Conservation (phyloP, 2,888 invertebrate species). For the Luffia ferchaultella region DNA sequence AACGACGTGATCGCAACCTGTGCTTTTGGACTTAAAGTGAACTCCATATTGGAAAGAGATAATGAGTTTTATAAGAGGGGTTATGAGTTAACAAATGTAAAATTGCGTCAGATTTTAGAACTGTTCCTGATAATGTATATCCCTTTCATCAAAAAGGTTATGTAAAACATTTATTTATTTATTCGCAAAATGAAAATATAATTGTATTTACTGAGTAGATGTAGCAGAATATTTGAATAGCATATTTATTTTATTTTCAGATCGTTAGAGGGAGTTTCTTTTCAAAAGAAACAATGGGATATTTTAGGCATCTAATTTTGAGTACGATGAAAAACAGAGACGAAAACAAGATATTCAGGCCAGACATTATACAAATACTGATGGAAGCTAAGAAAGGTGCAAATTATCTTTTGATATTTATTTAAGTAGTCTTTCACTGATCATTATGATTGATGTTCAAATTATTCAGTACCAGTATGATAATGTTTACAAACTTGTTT, state of each 20-base stretch:
- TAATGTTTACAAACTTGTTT: no score
- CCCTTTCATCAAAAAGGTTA: conserved; percentile 22
- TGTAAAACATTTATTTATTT: background rate
- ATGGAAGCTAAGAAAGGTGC: conserved; percentile 60
- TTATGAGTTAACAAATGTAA: conserved; percentile 39
- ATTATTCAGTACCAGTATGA: no score
- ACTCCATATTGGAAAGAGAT: conserved; percentile 49
- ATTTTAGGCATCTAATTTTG: conserved; percentile 35
- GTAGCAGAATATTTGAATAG: no score
- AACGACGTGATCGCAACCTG: conserved; percentile 55
- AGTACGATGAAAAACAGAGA: conserved; percentile 40
- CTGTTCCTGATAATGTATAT: conserved; percentile 9
- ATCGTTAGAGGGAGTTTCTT: background rate
- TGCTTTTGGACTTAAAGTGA: conserved; percentile 43
- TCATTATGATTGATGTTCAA: background rate
- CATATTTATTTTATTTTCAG: background rate
- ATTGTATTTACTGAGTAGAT: no score
- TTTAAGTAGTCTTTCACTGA: background rate
- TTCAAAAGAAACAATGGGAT: no score
- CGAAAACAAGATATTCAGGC: no score
- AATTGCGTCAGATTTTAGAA: conserved; percentile 19
- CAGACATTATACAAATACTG: conserved; percentile 63
- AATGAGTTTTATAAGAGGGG: conserved; percentile 63
- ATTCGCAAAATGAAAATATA: no score
- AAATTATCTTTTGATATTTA: no score